Base-by-base conservation (phyloP, 2,888 invertebrate species). In the Spodoptera exigua region DNA sequence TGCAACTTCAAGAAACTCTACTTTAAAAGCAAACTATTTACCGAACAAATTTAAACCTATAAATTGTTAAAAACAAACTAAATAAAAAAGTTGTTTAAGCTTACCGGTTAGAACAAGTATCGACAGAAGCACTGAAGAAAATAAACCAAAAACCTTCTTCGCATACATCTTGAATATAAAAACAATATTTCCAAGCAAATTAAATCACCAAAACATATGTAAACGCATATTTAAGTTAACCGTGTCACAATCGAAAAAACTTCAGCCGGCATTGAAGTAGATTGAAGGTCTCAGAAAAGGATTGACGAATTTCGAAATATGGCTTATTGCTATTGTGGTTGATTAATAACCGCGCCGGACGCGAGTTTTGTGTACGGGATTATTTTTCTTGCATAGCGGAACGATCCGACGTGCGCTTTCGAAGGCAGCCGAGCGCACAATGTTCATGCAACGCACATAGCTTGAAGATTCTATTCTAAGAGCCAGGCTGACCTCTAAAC, bases 371-470 rank as follows among this genome's bases (percentile, higher is more conserved):
- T 57, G 17, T 60, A 53, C 67, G 57, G 64, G 48, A 71, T 76
- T 78, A 76, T 70, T 62, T 53, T 67, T 67, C 72, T 89, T 87
- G 80, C 85, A 85, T 83, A 86, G 73, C 81, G 74, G 68, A 74
- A 81, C 83, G 39, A 53, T 55, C 52, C 69, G 84, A 71, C 92
- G 92, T 91, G 91, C 90, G 89, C 87, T 83, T 85, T 84, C 84
- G 79, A 78, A 68, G 89, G 87, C 88, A 86, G 86, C 77, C 86
- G 80, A 83, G 78, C 88, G 89, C 89, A 84, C 84, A 89, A 89
- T 93, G 92, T 78, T 85, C 81, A 76, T 74, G 74, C 76, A 75
- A 70, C 68, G 74, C 70, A 70, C 71, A 73, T 74, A 72, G 64
- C 76, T 58, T 62, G 69, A 75, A 76, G 76, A 77, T 73, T 76